phyloP scores from a whole-genome alignment of 2,888 invertebrate genomes.

The Eupithecia subumbrata region DNA sequence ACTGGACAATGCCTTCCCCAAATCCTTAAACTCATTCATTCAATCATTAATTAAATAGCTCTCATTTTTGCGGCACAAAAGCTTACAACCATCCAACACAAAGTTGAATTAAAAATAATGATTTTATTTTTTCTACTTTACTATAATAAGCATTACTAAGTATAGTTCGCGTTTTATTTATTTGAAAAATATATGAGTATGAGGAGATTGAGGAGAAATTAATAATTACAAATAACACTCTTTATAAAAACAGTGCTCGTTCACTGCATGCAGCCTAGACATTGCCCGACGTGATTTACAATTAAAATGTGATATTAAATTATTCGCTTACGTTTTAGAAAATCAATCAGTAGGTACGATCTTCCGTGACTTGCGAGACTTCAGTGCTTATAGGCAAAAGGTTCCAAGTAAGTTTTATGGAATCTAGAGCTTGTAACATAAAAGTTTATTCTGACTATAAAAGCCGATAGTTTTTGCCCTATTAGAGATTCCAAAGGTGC shows the following conservation, averaged over 20 bases:
- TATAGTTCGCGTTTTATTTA: no score
- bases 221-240: no score
- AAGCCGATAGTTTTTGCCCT: conserved; percentile 21
- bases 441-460: conserved; percentile 7
- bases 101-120: no score
- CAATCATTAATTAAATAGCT: background rate
- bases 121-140: background rate
- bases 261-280: background rate
- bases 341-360: background rate
- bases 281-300: background rate
- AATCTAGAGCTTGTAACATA: conserved; percentile 8
- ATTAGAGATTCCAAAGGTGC: conserved; percentile 21
- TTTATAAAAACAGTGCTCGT: background rate
- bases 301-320: background rate
- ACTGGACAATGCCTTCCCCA: no score
- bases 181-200: background rate
- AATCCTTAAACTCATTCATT: background rate
- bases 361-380: background rate
- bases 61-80: background rate
- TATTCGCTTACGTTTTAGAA: background rate
- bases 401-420: background rate
- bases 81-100: background rate
- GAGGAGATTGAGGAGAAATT: no score
- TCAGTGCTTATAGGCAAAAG: background rate
- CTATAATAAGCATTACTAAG: no score